These are phyloP conservation scores for Drosophila kambysellisi DNA, from an alignment of 2,888 invertebrate genomes.

Conservation along the genomic window DNA sequence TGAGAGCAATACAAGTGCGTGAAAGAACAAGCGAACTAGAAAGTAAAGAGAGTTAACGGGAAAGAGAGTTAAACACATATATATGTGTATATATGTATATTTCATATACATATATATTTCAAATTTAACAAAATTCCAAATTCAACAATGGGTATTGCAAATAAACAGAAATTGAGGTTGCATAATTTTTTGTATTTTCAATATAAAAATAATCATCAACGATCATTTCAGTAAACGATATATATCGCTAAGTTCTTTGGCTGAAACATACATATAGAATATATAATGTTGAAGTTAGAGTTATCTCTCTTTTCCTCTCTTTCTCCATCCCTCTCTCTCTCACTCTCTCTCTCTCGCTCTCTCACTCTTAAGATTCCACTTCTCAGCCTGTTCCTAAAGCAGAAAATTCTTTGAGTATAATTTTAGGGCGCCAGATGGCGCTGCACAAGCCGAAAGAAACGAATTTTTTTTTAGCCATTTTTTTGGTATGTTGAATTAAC, in stretches of 20 bases:
- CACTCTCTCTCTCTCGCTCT: neutral
- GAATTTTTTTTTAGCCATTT: neutral
- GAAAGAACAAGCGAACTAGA: neutral
- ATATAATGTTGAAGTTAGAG: neutral
- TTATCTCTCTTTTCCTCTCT: neutral
- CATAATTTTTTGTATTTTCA: neutral
- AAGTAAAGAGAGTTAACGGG: neutral
- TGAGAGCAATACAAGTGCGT: neutral
- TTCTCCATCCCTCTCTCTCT: neutral
- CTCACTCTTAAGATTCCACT: neutral
- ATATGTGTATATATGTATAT: neutral
- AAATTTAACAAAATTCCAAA: neutral
- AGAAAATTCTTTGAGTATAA: neutral
- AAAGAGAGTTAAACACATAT: neutral
- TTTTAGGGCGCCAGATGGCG: constrained; percentile 20
- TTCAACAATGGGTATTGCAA: neutral
- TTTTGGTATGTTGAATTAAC: neutral
- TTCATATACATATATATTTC: neutral
- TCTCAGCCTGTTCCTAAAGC: neutral
- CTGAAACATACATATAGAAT: neutral
- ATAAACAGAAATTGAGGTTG: neutral
- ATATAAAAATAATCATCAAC: neutral
- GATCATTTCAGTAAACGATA: neutral
- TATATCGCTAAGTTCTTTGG: neutral
- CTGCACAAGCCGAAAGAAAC: neutral